Evolutionary conservation across 1,140 invertebrate genomes (phyloP), one percentile per base, ranked within the genome.

Genomic region (Hyles vespertilio): DNA sequence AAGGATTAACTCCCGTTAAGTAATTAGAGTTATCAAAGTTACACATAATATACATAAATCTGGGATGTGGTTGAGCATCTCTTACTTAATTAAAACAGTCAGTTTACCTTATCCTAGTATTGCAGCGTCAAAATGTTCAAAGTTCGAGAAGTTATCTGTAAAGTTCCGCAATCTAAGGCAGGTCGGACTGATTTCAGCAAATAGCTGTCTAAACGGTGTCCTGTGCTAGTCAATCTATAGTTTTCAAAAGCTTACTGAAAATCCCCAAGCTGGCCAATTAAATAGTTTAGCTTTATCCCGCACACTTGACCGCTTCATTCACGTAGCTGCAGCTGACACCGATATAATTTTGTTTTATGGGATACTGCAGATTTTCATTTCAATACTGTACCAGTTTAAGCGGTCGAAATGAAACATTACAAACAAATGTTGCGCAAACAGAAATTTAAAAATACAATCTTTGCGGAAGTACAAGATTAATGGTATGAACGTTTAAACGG

Each of bases 51-150:
- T 40, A 40, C 36, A 40, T 40, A 40, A 40, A 40, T 40, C 36
- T 40, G 36, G 8, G 36, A 40, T 40, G 8, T 40, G 58, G 74
- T 80, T 77, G 65, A 77, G 76, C 64, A 63, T 71, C 67, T 65
- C 62, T 74, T 66, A 84, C 66, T 84, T 84, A 82, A 84, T 84
- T 82, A 81, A 85, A 79, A 74, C 78, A 81, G 73, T 81, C 75
- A 79, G 79, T 84, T 81, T 81, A 88, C 81, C 81, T 83, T 87
- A 81, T 85, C 77, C 75, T 74, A 85, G 76, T 81, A 81, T 78
- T 84, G 83, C 74, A 84, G 76, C 76, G 70, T 83, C 83, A 87
- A 83, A 87, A 82, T 78, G 84, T 83, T 81, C 80, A 61, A 85
- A 88, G 82, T 88, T 87, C 79, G 57, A 74, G 73, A 70, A 89